Percentiles rank a stretch among this genome's conserved stretches.
Conservation (phyloP, 2,797 vertebrate species). For the Hoplostethus mediterraneus region DNA sequence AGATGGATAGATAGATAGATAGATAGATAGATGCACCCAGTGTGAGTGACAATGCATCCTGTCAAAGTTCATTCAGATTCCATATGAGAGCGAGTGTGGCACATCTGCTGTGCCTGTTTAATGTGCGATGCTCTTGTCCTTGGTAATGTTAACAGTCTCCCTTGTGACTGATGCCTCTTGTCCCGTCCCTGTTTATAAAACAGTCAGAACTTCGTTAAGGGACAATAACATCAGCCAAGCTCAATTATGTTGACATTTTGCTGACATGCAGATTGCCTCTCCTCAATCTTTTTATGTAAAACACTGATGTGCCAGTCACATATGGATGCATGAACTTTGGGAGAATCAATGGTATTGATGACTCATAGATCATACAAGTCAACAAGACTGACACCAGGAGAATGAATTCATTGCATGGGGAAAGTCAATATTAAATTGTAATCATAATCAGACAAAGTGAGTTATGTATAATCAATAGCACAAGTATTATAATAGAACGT, state of each 20-base stretch:
- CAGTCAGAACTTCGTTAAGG: slow-evolving; percentile 85
- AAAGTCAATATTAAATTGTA: slow-evolving; percentile 92
- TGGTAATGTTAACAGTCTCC: slow-evolving; percentile 81
- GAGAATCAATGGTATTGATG: slow-evolving; percentile 91
- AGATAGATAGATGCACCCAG: neutral
- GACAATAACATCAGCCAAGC: slow-evolving; percentile 81
- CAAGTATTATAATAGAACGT: slow-evolving; percentile 88
- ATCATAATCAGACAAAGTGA: slow-evolving; percentile 95
- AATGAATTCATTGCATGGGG: slow-evolving; percentile 88
- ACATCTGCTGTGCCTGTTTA: slow-evolving; percentile 60
- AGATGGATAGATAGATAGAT: neutral
- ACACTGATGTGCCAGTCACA: slow-evolving; percentile 91
- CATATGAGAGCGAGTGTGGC: slow-evolving; percentile 40
- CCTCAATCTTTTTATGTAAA: slow-evolving; percentile 90
- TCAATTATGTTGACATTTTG: slow-evolving; percentile 87
- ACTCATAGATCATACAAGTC: slow-evolving; percentile 90
- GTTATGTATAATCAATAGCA: slow-evolving; percentile 95
- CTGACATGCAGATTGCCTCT: slow-evolving; percentile 85
- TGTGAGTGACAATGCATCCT: slow-evolving; percentile 10
- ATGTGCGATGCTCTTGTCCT: slow-evolving; percentile 73
- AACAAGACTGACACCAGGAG: slow-evolving; percentile 90
- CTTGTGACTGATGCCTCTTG: slow-evolving; percentile 78
- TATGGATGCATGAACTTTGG: slow-evolving; percentile 92
- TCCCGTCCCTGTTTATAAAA: slow-evolving; percentile 83
- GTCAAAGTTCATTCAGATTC: slow-evolving; percentile 50